Evolutionary conservation across 2,888 invertebrate genomes (phyloP).

Genomic region (Ecdyonurus torrentis): DNA sequence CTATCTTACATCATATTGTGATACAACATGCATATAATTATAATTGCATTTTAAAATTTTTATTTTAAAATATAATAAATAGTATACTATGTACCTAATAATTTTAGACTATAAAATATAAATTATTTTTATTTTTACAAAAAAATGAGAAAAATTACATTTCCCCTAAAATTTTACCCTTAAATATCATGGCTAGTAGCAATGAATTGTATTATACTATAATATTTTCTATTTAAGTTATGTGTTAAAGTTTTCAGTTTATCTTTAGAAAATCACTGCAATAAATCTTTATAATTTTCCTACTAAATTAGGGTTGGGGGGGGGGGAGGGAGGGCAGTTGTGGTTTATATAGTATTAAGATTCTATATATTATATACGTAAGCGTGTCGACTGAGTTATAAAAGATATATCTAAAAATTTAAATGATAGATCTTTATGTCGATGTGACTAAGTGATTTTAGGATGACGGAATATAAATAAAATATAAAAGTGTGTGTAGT

Average conservation of each 20-base stretch:
- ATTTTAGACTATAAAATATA: background rate
- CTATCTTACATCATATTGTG: no score
- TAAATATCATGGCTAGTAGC: background rate
- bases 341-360: background rate
- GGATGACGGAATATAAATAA: no score
- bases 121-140: background rate
- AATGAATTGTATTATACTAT: background rate
- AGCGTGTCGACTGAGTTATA: no score
- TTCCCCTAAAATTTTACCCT: no score
- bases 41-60: no score
- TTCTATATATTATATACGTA: background rate
- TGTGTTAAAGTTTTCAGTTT: background rate
- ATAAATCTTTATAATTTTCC: background rate
- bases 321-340: no score
- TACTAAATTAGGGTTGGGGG: no score
- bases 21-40: no score
- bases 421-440: background rate
- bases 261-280: background rate
- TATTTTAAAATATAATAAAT: no score
- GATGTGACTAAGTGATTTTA: background rate
- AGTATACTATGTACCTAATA: background rate
- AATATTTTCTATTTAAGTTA: background rate
- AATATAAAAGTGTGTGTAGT: background rate
- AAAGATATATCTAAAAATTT: no score
- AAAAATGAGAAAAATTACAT: background rate